Base-by-base conservation (phyloP, 1,140 invertebrate species). In the Oedothorax gibbosus region DNA sequence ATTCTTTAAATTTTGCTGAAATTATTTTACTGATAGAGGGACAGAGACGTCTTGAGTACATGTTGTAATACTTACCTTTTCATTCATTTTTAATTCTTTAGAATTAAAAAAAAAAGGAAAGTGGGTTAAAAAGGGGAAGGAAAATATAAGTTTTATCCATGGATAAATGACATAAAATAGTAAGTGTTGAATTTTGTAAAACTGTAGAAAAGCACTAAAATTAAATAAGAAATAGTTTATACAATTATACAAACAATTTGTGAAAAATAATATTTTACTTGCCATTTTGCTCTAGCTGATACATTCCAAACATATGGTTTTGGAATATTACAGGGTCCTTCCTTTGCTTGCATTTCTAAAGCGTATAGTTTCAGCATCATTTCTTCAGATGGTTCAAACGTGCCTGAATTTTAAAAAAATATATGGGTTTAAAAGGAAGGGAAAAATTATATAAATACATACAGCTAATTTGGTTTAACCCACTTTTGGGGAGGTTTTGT, bases 341-440 rank as follows among this genome's bases (percentile, higher is more conserved):
- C 93, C 0, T 95, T 97, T 0, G 96, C 97, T 91, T 99, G 98
- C 90, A 99, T 99, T 90, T 93, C 99, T 88, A 95, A 97, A 10
- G 94, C 94, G 91, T 99, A 99, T 90, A 99, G 99, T 77, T 94
- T 93, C 18, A 99, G 92, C 93, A 97, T 96, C 90, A 98, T 92
- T 86, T 96, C 95, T 91, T 96, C 93, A 87, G 97, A 98, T 12
- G 98, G 97, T 90, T 99, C 96, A 91, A 98, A 98, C 4, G 97
- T 94, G 18, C 97, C 96, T 98, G 50, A 21, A 62, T 20, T n/a
- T 15, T 21, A 65, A 85, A 66, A 60, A 83, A 49, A 60, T 21
- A 71, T 71, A 10, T 21, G 4, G 49, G n/a, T 60, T 35, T 35
- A 2, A 35, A 35, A 35, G 35, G 35, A 35, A 5, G 35, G 35